Evolutionary conservation across 1,140 invertebrate species (phyloP), one percentile per base, ranked within the genome.

Genomic region (Drosophila ohnishii): DNA sequence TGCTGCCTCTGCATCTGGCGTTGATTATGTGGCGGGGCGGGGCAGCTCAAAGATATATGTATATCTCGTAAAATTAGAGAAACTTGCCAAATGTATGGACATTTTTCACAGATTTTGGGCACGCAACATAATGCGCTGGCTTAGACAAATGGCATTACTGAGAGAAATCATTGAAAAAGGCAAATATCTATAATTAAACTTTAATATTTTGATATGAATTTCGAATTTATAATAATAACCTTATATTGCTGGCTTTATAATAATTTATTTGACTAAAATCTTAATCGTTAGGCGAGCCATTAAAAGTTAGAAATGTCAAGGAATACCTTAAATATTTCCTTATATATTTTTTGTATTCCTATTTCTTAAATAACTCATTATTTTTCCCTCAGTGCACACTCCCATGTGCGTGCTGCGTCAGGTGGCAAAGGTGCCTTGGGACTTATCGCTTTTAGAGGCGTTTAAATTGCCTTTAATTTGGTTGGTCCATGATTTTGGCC

Each of bases 51-150:
- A 40, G 42, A 44, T 70, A 39, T 56, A 44, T 70, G 34, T 56
- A 58, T 62, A 57, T 42, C 48, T 47, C 9, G 11, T 22, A 35
- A 28, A n/a, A 50, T 25, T 35, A 48, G 44, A 42, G 45, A 65
- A 61, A 67, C 63, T 63, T 48, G 67, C 63, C 51, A 80, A 80
- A 66, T 80, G 58, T 60, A 67, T 44, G 50, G 58, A 42, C 40
- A 66, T 72, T 76, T 82, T 65, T 51, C 40, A 73, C 32, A 34
- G 62, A 57, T 80, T 39, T 50, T 53, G 10, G 57, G 35, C 75
- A 82, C 60, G 80, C 76, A 79, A 79, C 30, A 32, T 58, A 60
- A 72, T 80, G 67, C 60, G 30, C n/a, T 9, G 44, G 2, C 58
- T 72, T 13, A 59, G 44, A 32, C 19, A 22, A 42, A 32, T 59